Evolutionary conservation across 2,113 vertebrate genomes (phyloP).

Genomic region (Mustela nigripes): DNA sequence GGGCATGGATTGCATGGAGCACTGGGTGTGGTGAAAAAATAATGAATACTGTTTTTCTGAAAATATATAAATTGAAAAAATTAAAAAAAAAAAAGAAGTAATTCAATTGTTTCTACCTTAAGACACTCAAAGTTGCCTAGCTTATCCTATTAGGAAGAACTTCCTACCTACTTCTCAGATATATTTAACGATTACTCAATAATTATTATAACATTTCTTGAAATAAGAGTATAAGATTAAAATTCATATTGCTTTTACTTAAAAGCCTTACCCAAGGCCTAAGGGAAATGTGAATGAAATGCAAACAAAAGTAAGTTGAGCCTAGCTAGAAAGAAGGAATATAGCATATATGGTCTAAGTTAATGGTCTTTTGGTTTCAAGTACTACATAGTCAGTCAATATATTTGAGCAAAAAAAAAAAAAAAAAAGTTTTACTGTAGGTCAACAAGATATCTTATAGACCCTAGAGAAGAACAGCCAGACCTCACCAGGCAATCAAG

Average conservation of each 20-base stretch:
- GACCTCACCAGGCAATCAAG: not conserved
- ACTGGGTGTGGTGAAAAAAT: too few species aligned
- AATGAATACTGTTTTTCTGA: too few species aligned
- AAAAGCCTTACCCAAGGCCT: not conserved
- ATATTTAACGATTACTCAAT: not conserved
- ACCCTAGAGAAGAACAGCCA: not conserved
- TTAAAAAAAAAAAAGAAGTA: not conserved
- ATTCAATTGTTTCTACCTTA: not conserved
- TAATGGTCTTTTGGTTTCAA: not conserved
- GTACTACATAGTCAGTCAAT: not conserved
- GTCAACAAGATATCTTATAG: not conserved
- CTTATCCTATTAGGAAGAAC: not conserved
- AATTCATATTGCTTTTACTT: not conserved
- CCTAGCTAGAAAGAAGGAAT: not conserved
- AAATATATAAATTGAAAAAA: too few species aligned
- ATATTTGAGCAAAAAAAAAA: not conserved
- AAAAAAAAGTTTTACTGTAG: not conserved
- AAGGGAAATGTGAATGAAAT: not conserved
- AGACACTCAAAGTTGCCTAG: not conserved
- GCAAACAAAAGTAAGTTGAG: not conserved
- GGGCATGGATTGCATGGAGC: too few species aligned
- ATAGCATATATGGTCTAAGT: not conserved
- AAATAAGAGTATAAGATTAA: not conserved
- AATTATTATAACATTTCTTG: not conserved
- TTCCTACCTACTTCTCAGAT: not conserved